Percentiles rank a stretch among this genome's conserved stretches.
Evolutionary conservation across 2,888 invertebrate genomes (phyloP).

Genomic region (Bibio marci): DNA sequence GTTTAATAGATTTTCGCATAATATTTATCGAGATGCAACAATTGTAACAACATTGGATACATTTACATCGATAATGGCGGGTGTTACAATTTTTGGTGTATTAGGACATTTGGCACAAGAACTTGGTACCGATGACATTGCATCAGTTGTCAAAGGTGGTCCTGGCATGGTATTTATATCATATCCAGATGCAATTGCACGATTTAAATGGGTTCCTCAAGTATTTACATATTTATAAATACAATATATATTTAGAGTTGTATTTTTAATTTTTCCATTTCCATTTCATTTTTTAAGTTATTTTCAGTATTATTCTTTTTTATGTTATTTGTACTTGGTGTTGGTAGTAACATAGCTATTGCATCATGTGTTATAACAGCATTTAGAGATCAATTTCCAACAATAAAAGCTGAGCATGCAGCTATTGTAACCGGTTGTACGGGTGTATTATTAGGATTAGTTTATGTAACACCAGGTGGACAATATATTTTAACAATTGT

Average conservation of each 20-base stretch:
- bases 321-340: slow-evolving; percentile 37
- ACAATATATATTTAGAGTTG: too few species aligned
- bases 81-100: slow-evolving; percentile 38
- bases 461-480: slow-evolving; percentile 53
- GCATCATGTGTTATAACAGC: slow-evolving; percentile 32
- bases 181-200: slow-evolving; percentile 39
- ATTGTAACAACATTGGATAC: slow-evolving; percentile 38
- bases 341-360: slow-evolving; percentile 34
- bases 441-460: slow-evolving; percentile 38
- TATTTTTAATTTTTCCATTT: too few species aligned
- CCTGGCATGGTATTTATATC: slow-evolving; percentile 38
- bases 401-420: slow-evolving; percentile 33
- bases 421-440: slow-evolving; percentile 29
- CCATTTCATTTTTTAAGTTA: slow-evolving; percentile 11
- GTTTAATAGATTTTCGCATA: slow-evolving; percentile 41
- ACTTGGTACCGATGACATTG: slow-evolving; percentile 30
- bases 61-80: slow-evolving; percentile 36
- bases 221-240: slow-evolving; percentile 16
- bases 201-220: slow-evolving; percentile 35
- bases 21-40: slow-evolving; percentile 33
- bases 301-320: slow-evolving; percentile 38
- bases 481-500: slow-evolving; percentile 52
- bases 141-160: slow-evolving; percentile 33
- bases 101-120: slow-evolving; percentile 36
- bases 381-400: slow-evolving; percentile 31